A percentile compares a stretch with the other conserved stretches of the same genome.
phyloP scores from a whole-genome alignment of 2,888 invertebrate genomes.

The Gasteruption jaculator region DNA sequence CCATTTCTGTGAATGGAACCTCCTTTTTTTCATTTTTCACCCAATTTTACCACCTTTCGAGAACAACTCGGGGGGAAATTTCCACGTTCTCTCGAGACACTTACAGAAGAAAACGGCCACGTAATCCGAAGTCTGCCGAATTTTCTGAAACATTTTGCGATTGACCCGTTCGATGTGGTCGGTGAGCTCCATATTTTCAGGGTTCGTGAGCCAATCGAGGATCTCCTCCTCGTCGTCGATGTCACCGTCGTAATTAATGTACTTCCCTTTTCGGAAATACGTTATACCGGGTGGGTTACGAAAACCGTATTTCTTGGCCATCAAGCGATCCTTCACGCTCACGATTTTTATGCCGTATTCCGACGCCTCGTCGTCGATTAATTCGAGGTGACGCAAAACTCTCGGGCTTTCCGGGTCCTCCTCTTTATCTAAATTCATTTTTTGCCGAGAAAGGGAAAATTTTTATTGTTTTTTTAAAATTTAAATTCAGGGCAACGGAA shows the following conservation, averaged over 20 bases:
- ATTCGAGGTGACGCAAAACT: slow-evolving; percentile 78
- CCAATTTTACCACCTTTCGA: too few species aligned
- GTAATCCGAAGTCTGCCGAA: slow-evolving; percentile 82
- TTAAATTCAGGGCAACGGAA: slow-evolving; percentile 6
- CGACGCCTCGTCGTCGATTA: slow-evolving; percentile 87
- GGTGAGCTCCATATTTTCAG: slow-evolving; percentile 89
- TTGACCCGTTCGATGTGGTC: slow-evolving; percentile 91
- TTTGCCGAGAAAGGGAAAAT: background rate
- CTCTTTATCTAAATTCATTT: slow-evolving; percentile 64
- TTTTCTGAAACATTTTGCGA: slow-evolving; percentile 88
- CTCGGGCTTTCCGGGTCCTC: slow-evolving; percentile 77
- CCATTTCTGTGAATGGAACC: too few species aligned
- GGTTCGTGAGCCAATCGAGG: slow-evolving; percentile 88
- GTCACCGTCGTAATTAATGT: slow-evolving; percentile 88
- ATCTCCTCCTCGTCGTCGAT: slow-evolving; percentile 86
- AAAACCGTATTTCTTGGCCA: slow-evolving; percentile 91
- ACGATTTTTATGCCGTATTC: slow-evolving; percentile 90
- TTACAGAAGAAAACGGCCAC: slow-evolving; percentile 91
- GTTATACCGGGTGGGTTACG: slow-evolving; percentile 87
- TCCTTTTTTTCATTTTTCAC: too few species aligned
- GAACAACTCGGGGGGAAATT: too few species aligned
- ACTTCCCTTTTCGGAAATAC: slow-evolving; percentile 84
- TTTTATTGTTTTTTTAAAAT: slow-evolving; percentile 6
- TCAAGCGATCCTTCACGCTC: slow-evolving; percentile 80
- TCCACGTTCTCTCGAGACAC: too few species aligned